Percentiles rank a stretch among this genome's conserved stretches.
These are phyloP conservation scores for Netelia melanura DNA, from an alignment of 2,888 invertebrate species.

Conservation along the genomic window DNA sequence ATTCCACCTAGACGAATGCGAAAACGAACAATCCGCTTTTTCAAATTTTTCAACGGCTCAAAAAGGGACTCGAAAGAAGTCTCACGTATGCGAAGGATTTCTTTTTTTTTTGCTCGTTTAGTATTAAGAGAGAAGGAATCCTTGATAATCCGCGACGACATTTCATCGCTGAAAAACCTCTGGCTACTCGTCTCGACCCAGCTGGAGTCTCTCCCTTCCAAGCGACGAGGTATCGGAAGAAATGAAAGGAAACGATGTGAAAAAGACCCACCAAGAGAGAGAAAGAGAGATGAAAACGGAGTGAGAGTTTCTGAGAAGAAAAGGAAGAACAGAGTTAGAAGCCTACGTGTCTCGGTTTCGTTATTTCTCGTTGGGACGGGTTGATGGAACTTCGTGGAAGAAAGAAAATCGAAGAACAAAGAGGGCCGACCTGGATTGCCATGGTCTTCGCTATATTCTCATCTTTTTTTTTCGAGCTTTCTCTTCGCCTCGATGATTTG, in stretches of 20 bases:
- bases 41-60: not conserved
- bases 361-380: conserved; percentile 67
- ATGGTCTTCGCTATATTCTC: conserved; percentile 57
- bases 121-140: conserved; percentile 54
- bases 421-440: conserved; percentile 71
- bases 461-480: conserved; percentile 25
- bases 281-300: conserved; percentile 15
- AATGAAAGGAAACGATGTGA: conserved; percentile 40
- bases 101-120: conserved; percentile 22
- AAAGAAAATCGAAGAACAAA: conserved; percentile 77
- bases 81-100: conserved; percentile 43
- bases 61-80: conserved; percentile 36
- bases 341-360: conserved; percentile 71
- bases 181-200: not conserved
- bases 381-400: conserved; percentile 64
- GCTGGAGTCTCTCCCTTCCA: conserved; percentile 36
- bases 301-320: conserved; percentile 53
- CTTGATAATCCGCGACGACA: conserved; percentile 55
- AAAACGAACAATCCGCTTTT: conserved; percentile 53
- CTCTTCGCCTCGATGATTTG: conserved; percentile 77
- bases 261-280: conserved; percentile 13
- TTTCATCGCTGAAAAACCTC: conserved; percentile 51
- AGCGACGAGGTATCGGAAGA: conserved; percentile 41
- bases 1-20: conserved; percentile 13
- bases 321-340: conserved; percentile 59